Conservation (phyloP, 2,888 invertebrate genomes). For the Prenolepis imparis region DNA sequence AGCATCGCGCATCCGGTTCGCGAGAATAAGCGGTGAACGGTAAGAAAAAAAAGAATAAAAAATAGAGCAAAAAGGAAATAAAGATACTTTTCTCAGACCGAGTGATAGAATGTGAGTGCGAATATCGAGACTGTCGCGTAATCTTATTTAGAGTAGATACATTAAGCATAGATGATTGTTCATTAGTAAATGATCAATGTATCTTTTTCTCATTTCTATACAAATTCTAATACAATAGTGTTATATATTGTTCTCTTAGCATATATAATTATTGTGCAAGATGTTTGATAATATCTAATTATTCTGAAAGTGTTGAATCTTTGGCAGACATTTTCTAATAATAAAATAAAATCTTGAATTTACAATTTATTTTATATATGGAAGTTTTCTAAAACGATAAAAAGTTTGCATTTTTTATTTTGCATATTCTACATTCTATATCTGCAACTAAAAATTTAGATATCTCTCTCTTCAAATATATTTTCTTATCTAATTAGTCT, state of each 20-base stretch:
- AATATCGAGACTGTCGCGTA: neutral
- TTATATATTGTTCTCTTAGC: too few relatives aligned
- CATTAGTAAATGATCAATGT: neutral
- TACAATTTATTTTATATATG: too few relatives aligned
- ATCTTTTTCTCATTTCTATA: neutral
- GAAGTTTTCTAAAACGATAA: too few relatives aligned
- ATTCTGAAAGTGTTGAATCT: neutral
- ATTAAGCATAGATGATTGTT: neutral
- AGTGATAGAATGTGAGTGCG: neutral
- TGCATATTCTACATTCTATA: too few relatives aligned
- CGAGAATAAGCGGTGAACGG: slow-evolving; percentile 17
- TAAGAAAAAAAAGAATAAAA: neutral
- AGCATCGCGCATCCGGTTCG: slow-evolving; percentile 1
- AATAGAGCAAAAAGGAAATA: neutral
- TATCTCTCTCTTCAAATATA: neutral
- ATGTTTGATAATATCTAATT: neutral
- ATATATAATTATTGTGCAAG: too few relatives aligned
- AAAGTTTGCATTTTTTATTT: too few relatives aligned
- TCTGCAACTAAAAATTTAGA: too few relatives aligned
- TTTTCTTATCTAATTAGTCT: neutral
- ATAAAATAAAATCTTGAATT: neutral
- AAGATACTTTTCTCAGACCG: neutral
- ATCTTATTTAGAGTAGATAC: slow-evolving; percentile 7
- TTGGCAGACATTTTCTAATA: neutral
- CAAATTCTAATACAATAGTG: neutral